phyloP scores from a whole-genome alignment of 2,797 vertebrate species.

The Nyctalus aviator region DNA sequence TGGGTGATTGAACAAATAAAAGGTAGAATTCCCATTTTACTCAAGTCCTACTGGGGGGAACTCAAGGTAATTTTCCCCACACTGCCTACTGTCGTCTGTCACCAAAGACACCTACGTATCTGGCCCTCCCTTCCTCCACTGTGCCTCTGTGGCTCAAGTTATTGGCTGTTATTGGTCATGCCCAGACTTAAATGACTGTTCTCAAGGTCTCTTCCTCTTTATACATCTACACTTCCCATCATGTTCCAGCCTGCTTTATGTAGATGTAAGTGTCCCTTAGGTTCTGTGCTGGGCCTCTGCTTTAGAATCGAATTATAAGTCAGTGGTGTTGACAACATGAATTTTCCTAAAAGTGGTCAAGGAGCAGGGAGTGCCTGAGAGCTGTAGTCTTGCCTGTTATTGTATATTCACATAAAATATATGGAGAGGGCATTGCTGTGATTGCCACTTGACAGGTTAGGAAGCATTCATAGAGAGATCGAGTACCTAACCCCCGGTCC shows the following conservation, averaged over 20 bases:
- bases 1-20: neutral
- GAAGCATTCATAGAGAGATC: neutral
- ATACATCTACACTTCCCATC: neutral
- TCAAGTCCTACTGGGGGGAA: neutral
- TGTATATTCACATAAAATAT: conserved; percentile 23
- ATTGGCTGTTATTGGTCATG: neutral
- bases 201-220: neutral
- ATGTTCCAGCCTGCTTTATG: neutral
- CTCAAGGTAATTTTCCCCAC: neutral
- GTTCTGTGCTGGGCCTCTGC: neutral
- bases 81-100: neutral
- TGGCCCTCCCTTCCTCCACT: neutral
- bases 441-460: conserved; percentile 11
- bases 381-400: conserved; percentile 16
- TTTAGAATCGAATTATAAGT: conserved; percentile 17
- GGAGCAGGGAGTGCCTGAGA: conserved; percentile 28
- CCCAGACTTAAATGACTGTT: neutral
- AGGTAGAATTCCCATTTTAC: neutral
- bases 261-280: neutral
- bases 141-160: neutral
- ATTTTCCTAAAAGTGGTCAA: conserved; percentile 60
- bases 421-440: neutral
- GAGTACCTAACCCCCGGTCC: neutral
- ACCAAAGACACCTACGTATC: neutral
- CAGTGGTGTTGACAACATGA: conserved; percentile 42